A percentile compares a stretch with the other conserved stretches of the same genome.
These are phyloP conservation scores for Dynastes grantii DNA, from an alignment of 2,888 invertebrate species.

Conservation along the genomic window DNA sequence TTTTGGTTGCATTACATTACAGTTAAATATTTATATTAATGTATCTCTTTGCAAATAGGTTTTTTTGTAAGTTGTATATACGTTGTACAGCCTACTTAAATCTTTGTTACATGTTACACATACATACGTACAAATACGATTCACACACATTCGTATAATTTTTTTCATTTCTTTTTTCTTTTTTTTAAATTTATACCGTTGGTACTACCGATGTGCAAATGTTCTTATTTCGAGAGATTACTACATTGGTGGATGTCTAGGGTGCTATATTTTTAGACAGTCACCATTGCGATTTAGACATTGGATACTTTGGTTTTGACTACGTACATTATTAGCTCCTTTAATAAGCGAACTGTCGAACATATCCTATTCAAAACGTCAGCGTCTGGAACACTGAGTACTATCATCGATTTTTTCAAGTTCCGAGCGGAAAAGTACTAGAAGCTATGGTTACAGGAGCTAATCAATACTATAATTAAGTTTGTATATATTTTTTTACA, in stretches of 20 bases:
- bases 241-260: background rate
- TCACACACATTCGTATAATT: conserved; percentile 55
- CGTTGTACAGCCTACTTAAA: conserved; percentile 63
- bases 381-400: too few relatives aligned
- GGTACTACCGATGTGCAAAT: conserved; percentile 54
- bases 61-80: conserved; percentile 63
- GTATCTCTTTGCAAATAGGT: conserved; percentile 56
- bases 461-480: too few relatives aligned
- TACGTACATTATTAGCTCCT: too few relatives aligned
- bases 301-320: too few relatives aligned
- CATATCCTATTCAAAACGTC: too few relatives aligned
- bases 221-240: background rate
- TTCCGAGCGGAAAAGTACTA: too few relatives aligned
- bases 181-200: conserved; percentile 36
- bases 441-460: too few relatives aligned
- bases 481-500: too few relatives aligned
- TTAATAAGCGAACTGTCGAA: too few relatives aligned
- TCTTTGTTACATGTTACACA: conserved; percentile 60
- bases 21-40: conserved; percentile 57
- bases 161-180: conserved; percentile 44
- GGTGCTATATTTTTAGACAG: background rate
- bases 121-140: conserved; percentile 49
- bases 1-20: conserved; percentile 53
- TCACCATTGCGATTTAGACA: background rate
- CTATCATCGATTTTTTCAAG: too few relatives aligned